These are phyloP conservation scores for Fulica atra DNA, from an alignment of 2,113 vertebrate species.

Conservation along the genomic window DNA sequence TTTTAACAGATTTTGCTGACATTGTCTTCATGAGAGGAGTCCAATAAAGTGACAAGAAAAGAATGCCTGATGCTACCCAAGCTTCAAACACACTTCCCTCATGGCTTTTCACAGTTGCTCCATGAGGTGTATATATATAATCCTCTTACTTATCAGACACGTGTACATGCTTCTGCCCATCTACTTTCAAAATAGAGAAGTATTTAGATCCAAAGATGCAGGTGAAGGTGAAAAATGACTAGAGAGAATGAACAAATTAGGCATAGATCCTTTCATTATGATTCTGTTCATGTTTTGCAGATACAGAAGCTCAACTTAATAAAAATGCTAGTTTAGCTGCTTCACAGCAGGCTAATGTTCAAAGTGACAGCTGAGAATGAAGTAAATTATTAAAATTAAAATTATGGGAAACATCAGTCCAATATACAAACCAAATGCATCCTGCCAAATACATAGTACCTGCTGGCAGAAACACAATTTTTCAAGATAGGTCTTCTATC, in stretches of 20 bases:
- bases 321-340: background rate
- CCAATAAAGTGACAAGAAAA: background rate
- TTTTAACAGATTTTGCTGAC: background rate
- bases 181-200: background rate
- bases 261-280: background rate
- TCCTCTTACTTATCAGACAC: background rate
- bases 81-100: background rate
- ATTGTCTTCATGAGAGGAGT: background rate
- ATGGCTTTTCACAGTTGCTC: background rate
- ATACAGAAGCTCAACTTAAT: background rate
- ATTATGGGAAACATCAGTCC: background rate
- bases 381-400: background rate
- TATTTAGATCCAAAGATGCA: background rate
- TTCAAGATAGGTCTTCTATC: background rate
- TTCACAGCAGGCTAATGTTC: background rate
- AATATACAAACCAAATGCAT: background rate
- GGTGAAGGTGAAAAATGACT: background rate
- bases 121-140: background rate
- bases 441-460: background rate
- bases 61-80: background rate
- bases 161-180: background rate
- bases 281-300: background rate
- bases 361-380: background rate
- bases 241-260: background rate
- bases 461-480: background rate